Evolutionary conservation across 2,797 vertebrate genomes (phyloP), one percentile per base, ranked within the genome.

Genomic region (Typhlichthys subterraneus): DNA sequence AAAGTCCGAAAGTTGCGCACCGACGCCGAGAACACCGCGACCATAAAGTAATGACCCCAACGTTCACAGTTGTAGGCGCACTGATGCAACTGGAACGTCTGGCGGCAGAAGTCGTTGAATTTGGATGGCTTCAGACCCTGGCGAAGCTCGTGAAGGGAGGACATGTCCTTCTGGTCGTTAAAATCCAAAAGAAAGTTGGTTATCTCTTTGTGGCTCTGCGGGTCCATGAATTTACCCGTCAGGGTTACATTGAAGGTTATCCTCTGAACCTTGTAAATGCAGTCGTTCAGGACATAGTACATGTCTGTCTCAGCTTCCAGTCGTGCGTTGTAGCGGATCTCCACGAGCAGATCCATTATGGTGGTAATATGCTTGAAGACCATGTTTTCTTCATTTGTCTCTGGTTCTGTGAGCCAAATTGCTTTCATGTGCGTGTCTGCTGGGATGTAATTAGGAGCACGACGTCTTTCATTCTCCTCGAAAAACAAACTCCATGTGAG

Each of bases 401-500:
- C 45, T 29, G 70, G 71, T 12, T 76, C 70, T 46, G 13, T 50
- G 0, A 90, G 73, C 90, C 89, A 90, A 61, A 88, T 57, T 4
- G 78, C 65, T 42, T 53, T 69, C 0, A 76, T 9, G 13, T 68
- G 45, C 29, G 4, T 46, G 1, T 3, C 12, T 0, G 69, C 54
- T 1, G 69, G 57, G 48, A 19, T 10, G 50, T 85, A 88, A 77
- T 86, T 73, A 15, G 80, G 73, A 38, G 88, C 86, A 5, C 85
- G 81, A 4, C 82, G 69, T 74, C 62, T 85, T 50, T 85, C 85
- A 23, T 61, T 86, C 67, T 90, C 83, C 60, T 86, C 85, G 61
- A 85, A 90, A 45, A 90, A 90, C 64, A 90, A 67, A 49, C 88
- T 86, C 89, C 89, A 91, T 3, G 89, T 88, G 4, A 91, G 86